Base-by-base conservation (phyloP, 2,888 invertebrate species). In the Gisinianus flammeolus region DNA sequence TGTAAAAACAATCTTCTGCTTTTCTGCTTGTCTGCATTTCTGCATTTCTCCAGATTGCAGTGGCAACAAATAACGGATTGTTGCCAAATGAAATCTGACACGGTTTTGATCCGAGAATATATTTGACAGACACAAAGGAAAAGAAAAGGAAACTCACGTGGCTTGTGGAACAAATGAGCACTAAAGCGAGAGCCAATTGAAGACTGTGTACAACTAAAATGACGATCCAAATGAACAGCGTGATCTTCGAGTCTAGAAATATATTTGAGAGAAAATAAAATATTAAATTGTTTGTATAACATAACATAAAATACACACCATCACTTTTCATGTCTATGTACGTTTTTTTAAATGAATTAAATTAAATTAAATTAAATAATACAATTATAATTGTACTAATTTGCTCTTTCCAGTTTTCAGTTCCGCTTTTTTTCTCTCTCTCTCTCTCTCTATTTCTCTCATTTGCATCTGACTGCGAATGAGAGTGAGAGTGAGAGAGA, bases 231-330 rank as follows among this genome's bases (percentile, higher is more conserved):
- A 75, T 64, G 2, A 35, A 66, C 12, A 75, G 12, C 10, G 75
- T 75, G 26, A 75, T 54, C 33, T 75, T 64, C 66, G 64, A 75
- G 26, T 64, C 74, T 74, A 64, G 0, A 66, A 72, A 72, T 33
- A 64, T 0, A 67, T 28, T 12, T 16, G 8, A n/a, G 5, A 19
- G 19, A 66, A 66, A 16, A 28, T 26, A 30, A 66, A 35, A 35
- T 35, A 35, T 12, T 8, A 35, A 35, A 35, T 35, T 16, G 44
- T 16, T n/a, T n/a, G n/a, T n/a, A n/a, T n/a, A n/a, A n/a, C n/a
- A n/a, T n/a, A n/a, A 28, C 28, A 24, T 2, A 62, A 6, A 26
- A 28, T 58, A 2, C 2, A 58, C 58, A 58, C 58, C 8, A 58
- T 2, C 6, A n/a, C 16, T 16, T 44, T 44, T 16, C 44, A 10